These are phyloP conservation scores for Calvadosia cruxmelitensis DNA, from an alignment of 30 jellyfish, hydroid and myxozoan species.

Conservation along the genomic window DNA sequence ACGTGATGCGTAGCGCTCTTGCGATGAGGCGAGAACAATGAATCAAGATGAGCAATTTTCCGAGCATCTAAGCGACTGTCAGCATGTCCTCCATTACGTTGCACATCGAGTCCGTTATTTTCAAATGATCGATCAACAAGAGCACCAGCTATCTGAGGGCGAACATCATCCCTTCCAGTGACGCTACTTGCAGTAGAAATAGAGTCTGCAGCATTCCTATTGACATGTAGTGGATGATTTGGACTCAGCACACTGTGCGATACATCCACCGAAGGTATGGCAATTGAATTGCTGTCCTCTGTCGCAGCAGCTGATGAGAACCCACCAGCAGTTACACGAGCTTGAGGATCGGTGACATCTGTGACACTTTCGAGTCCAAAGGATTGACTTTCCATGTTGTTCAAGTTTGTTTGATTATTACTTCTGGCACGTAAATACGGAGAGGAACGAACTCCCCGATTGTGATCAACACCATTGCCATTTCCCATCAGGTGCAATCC, in stretches of 20 bases:
- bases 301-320: slow-evolving; percentile 84
- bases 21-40: slow-evolving; percentile 6
- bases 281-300: slow-evolving; percentile 81
- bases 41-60: slow-evolving; percentile 25
- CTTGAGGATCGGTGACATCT: not conserved
- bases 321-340: slow-evolving; percentile 27
- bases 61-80: slow-evolving; percentile 2
- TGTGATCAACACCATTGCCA: not conserved
- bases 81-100: not conserved
- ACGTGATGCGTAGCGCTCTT: slow-evolving; percentile 35
- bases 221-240: not conserved
- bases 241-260: slow-evolving; percentile 5
- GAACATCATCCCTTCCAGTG: slow-evolving; percentile 8
- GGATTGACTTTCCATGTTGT: not conserved
- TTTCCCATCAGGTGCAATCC: not conserved
- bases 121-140: no score
- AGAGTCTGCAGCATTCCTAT: slow-evolving; percentile 18
- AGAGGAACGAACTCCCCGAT: not conserved
- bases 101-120: not conserved
- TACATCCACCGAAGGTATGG: slow-evolving; percentile 19
- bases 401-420: not conserved
- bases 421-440: not conserved
- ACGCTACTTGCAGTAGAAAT: slow-evolving; percentile 8
- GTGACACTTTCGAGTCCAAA: slow-evolving; percentile 7
- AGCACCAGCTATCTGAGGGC: slow-evolving; percentile 9